These are phyloP conservation scores for Mamestra configurata DNA, from an alignment of 1,140 invertebrate genomes.

Conservation along the genomic window DNA sequence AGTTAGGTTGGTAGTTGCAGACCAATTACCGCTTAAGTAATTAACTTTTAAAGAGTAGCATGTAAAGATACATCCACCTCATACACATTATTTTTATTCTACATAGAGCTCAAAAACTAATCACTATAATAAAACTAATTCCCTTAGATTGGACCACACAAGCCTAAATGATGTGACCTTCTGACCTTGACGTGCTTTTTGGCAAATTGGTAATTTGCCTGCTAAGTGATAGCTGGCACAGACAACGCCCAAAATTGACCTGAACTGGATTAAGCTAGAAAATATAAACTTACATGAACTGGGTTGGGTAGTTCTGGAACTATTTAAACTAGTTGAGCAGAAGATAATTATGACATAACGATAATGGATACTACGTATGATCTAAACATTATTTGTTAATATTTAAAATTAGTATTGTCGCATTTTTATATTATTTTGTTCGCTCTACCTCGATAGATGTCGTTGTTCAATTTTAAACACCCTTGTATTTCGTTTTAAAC, in stretches of 20 bases:
- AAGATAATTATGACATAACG: neutral
- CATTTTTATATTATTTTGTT: no score
- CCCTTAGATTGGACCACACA: conserved; percentile 33
- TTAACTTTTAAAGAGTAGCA: no score
- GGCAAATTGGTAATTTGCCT: conserved; percentile 68
- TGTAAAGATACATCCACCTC: neutral
- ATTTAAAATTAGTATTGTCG: no score
- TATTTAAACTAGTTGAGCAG: neutral
- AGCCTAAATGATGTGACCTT: conserved; percentile 59
- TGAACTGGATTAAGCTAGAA: conserved; percentile 28
- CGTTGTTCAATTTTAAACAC: no score
- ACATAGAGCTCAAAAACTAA: neutral
- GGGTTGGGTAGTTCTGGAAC: neutral
- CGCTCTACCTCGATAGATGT: no score
- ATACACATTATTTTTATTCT: neutral
- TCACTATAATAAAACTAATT: conserved; percentile 8
- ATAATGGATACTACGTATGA: no score
- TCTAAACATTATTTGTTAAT: no score
- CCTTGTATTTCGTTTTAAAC: no score
- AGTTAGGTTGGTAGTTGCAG: no score
- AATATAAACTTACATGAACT: neutral
- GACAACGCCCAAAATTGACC: conserved; percentile 42
- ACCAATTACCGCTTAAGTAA: no score
- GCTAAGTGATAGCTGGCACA: conserved; percentile 51
- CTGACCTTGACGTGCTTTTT: conserved; percentile 68